Conservation (phyloP, 2,113 vertebrate genomes). For the Eulacestoma nigropectus region DNA sequence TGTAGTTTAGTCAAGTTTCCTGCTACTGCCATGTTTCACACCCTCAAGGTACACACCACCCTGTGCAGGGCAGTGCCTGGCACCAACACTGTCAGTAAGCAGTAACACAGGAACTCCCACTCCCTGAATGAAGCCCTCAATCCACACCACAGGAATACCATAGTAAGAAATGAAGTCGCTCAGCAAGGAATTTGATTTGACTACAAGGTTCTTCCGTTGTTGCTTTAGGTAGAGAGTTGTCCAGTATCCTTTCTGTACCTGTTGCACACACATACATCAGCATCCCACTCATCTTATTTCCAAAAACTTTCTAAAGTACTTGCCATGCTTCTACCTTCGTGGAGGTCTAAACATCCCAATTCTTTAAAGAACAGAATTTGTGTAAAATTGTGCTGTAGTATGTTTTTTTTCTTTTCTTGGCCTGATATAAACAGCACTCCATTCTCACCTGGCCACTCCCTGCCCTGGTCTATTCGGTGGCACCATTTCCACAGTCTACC, state of each 20-base stretch:
- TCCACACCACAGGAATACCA: background rate
- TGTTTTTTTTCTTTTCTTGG: background rate
- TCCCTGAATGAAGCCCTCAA: background rate
- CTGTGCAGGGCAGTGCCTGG: background rate
- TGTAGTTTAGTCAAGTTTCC: background rate
- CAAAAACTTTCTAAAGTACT: background rate
- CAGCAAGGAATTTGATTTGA: background rate
- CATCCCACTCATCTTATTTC: background rate
- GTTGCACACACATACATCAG: background rate
- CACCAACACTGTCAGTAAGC: background rate
- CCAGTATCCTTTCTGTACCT: background rate
- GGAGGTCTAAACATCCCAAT: background rate
- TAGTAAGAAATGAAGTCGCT: background rate
- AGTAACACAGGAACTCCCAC: background rate
- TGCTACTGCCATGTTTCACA: background rate
- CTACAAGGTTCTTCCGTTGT: fast-evolving
- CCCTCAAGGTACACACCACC: background rate
- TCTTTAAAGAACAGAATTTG: background rate
- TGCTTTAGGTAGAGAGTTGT: background rate
- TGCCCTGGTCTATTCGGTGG: background rate
- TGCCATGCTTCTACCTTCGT: background rate
- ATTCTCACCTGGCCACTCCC: background rate
- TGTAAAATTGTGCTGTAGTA: background rate
- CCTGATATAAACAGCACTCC: background rate
- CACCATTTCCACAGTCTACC: background rate